Conservation (phyloP, 2,113 vertebrate genomes). For the Bolborhynchus lineola region DNA sequence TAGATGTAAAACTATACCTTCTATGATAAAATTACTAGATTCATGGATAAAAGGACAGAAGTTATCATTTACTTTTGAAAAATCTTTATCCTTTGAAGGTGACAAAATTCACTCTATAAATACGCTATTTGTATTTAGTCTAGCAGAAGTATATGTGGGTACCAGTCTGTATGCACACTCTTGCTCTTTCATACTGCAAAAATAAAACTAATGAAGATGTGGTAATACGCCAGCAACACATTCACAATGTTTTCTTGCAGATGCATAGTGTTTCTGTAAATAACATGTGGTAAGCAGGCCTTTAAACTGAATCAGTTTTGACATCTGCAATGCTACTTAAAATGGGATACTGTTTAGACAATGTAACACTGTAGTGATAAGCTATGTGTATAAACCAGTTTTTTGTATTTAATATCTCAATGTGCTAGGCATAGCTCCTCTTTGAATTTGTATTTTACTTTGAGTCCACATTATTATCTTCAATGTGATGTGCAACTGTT, state of each 20-base stretch:
- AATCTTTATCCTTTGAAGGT: not conserved
- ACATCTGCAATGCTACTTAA: not conserved
- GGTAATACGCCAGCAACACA: not conserved
- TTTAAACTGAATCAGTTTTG: not conserved
- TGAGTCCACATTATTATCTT: not conserved
- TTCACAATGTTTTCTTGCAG: not conserved
- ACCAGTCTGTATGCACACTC: not conserved
- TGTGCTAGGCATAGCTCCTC: not conserved
- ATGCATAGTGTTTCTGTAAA: not conserved
- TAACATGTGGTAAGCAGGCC: not conserved
- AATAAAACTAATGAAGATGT: not conserved
- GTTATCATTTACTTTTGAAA: not conserved
- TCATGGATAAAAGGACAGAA: not conserved
- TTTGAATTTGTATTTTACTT: slow-evolving; percentile 5
- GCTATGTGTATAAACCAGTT: not conserved
- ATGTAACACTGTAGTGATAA: not conserved
- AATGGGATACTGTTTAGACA: not conserved
- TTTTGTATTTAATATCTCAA: not conserved
- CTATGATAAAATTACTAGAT: not conserved
- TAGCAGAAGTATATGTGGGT: not conserved
- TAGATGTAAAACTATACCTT: not conserved
- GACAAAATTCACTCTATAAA: not conserved
- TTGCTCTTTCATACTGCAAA: not conserved
- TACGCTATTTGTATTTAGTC: not conserved
- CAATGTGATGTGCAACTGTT: not conserved